Percentiles rank a stretch among this genome's conserved stretches.
Evolutionary conservation across 2,888 invertebrate genomes (phyloP).

Genomic region (Melipona beecheii): DNA sequence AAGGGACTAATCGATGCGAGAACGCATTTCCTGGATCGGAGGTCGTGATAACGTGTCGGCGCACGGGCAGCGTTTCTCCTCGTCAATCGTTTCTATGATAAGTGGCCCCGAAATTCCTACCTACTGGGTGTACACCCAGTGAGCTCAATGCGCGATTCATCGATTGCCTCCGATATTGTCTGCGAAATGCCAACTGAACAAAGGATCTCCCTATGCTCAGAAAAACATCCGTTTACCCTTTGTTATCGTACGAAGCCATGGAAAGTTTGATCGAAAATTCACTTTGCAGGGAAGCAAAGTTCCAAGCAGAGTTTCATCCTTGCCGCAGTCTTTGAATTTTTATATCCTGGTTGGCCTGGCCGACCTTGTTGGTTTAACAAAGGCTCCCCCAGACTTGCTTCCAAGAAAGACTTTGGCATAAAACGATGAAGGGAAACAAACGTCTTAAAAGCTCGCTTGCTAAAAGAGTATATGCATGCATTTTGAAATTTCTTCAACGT

Average conservation of each 20-base stretch:
- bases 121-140: not conserved
- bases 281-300: no score
- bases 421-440: not conserved
- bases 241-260: not conserved
- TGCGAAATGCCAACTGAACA: not conserved
- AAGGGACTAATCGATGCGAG: conserved; percentile 59
- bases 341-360: not conserved
- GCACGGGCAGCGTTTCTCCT: not conserved
- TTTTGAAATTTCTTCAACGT: no score
- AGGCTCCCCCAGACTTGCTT: no score
- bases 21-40: conserved; percentile 53
- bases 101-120: conserved; percentile 27
- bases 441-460: not conserved
- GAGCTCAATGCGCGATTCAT: conserved; percentile 1
- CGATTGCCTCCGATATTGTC: conserved; percentile 3
- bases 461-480: no score
- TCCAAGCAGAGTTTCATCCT: not conserved
- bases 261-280: no score
- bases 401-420: no score
- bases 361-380: no score
- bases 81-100: conserved; percentile 46
- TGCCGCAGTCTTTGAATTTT: not conserved
- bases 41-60: conserved; percentile 27
- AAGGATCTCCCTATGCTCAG: not conserved
- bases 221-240: not conserved